Evolutionary conservation across 2,888 invertebrate genomes (phyloP).

Genomic region (Aphidius colemani): DNA sequence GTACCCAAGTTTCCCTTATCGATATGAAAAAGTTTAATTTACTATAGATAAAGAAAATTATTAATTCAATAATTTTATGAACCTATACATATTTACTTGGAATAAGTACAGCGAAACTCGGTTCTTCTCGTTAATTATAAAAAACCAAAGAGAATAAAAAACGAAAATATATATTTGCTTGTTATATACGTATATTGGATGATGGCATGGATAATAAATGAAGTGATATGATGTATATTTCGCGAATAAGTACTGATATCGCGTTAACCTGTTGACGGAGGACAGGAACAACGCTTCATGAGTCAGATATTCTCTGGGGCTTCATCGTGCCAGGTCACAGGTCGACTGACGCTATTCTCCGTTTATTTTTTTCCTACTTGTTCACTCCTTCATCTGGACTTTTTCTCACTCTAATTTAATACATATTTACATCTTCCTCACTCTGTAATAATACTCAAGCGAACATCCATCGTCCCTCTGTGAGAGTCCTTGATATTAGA

Average conservation of each 20-base stretch:
- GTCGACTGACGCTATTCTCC: conserved; percentile 44
- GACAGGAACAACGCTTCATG: conserved; percentile 50
- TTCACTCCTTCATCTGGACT: neutral
- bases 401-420: neutral
- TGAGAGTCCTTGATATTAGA: conserved; percentile 58
- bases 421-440: conserved; percentile 32
- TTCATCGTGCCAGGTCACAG: conserved; percentile 56
- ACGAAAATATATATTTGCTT: too few species aligned
- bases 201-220: conserved; percentile 8
- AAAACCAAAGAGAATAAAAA: too few species aligned
- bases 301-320: conserved; percentile 56
- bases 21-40: too few species aligned
- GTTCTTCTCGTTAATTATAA: too few species aligned
- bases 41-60: too few species aligned
- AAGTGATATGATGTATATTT: conserved; percentile 15
- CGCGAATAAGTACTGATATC: conserved; percentile 17
- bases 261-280: conserved; percentile 38
- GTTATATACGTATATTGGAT: neutral
- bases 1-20: too few species aligned
- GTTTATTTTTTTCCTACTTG: neutral
- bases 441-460: conserved; percentile 32
- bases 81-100: too few species aligned
- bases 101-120: too few species aligned
- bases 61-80: too few species aligned
- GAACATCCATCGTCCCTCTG: conserved; percentile 32